Percentiles rank a stretch among this genome's conserved stretches.
phyloP scores from a whole-genome alignment of 2,113 vertebrate species.

The Delphinus delphis region DNA sequence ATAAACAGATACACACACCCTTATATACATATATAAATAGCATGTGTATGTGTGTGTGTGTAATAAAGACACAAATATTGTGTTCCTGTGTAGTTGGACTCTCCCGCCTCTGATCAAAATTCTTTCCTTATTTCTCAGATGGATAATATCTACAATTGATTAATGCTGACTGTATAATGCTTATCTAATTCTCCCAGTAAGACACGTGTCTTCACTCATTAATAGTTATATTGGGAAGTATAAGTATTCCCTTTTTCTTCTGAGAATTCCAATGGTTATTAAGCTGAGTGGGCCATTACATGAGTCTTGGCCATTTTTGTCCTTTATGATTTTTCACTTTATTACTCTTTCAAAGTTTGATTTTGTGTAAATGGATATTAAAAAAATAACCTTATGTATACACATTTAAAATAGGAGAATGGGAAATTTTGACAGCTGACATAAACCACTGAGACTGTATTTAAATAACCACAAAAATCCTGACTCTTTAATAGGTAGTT shows the following conservation, averaged over 20 bases:
- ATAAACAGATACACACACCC: background rate
- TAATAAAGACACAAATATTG: background rate
- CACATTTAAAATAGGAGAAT: background rate
- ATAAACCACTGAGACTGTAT: background rate
- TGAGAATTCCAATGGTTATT: background rate
- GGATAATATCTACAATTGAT: background rate
- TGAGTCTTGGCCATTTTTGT: background rate
- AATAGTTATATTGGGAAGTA: background rate
- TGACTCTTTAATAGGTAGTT: conserved; percentile 3
- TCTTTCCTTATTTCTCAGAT: background rate
- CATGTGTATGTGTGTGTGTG: background rate
- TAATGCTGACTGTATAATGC: background rate
- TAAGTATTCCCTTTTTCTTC: background rate
- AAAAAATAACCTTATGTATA: background rate
- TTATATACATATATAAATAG: background rate
- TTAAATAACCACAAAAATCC: conserved; percentile 32
- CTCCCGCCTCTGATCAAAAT: background rate
- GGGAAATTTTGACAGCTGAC: background rate
- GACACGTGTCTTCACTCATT: background rate
- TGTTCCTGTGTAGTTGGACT: background rate
- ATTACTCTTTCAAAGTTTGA: conserved; percentile 29
- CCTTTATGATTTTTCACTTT: background rate
- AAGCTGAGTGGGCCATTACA: background rate
- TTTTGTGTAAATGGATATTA: background rate
- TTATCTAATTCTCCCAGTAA: background rate